Percentiles rank a stretch among this genome's conserved stretches.
Evolutionary conservation across 2,113 vertebrate genomes (phyloP).

Genomic region (Periophthalmus modestus): DNA sequence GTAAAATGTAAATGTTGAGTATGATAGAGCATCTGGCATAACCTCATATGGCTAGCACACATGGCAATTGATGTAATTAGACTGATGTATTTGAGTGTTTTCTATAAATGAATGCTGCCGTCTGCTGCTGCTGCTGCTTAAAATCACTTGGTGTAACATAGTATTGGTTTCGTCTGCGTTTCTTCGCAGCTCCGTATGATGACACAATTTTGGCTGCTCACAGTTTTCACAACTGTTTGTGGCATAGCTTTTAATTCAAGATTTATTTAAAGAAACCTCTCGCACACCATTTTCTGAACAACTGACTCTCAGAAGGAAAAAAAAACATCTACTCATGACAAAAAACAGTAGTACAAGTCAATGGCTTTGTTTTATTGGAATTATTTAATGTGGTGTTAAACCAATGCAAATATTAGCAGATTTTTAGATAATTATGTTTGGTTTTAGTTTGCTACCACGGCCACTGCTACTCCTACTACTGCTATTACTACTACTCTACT

Average conservation of each 20-base stretch:
- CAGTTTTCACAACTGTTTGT: slow-evolving; percentile 71
- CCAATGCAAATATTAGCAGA: not conserved
- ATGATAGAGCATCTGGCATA: too few relatives aligned
- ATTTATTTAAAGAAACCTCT: slow-evolving; percentile 73
- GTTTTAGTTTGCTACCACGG: too few relatives aligned
- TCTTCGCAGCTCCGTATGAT: slow-evolving; percentile 40
- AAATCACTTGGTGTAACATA: not conserved
- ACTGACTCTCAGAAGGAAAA: slow-evolving; percentile 44
- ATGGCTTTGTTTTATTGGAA: not conserved
- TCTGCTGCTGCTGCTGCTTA: not conserved
- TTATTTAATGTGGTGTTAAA: not conserved
- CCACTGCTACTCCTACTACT: too few relatives aligned
- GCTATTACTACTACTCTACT: too few relatives aligned
- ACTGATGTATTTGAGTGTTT: not conserved
- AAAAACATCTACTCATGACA: not conserved
- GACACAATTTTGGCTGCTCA: slow-evolving; percentile 50
- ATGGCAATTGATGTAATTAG: too few relatives aligned
- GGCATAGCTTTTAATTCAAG: slow-evolving; percentile 57
- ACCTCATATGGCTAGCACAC: too few relatives aligned
- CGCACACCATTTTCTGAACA: slow-evolving; percentile 12
- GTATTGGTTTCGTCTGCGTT: slow-evolving; percentile 14
- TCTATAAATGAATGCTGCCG: not conserved
- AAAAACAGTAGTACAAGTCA: not conserved
- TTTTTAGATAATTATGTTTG: not conserved
- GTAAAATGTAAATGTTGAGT: too few relatives aligned